A percentile compares a stretch with the other conserved stretches of the same genome.
Evolutionary conservation across 2,888 invertebrate genomes (phyloP).

Genomic region (Halictus quadricinctus): DNA sequence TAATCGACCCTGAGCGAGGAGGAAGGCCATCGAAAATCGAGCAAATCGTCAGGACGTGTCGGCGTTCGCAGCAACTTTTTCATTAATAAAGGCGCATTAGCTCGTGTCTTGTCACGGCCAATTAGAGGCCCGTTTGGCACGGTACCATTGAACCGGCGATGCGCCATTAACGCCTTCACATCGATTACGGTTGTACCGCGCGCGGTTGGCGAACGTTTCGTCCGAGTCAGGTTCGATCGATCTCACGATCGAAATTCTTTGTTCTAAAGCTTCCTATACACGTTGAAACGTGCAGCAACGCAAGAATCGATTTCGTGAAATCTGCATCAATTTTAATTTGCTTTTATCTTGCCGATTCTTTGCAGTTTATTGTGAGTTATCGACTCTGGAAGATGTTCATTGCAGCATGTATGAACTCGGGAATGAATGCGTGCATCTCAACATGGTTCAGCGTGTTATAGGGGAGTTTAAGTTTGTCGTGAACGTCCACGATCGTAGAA

Average conservation of each 20-base stretch:
- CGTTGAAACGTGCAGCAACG: no score
- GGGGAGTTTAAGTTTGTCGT: no score
- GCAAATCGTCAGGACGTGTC: constrained; percentile 25
- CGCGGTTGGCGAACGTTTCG: neutral
- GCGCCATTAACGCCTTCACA: constrained; percentile 55
- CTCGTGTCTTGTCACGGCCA: constrained; percentile 55
- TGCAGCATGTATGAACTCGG: no score
- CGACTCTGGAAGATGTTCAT: no score
- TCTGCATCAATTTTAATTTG: no score
- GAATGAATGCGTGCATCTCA: no score
- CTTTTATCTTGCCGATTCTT: no score
- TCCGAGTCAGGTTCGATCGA: neutral
- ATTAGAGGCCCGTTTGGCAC: constrained; percentile 58
- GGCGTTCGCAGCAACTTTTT: constrained; percentile 37
- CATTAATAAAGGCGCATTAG: constrained; percentile 63
- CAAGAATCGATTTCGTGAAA: no score
- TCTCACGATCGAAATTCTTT: neutral
- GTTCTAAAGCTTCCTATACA: no score
- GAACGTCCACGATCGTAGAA: constrained; percentile 21
- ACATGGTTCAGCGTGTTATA: no score
- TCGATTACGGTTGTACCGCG: constrained; percentile 46
- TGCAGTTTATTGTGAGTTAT: no score
- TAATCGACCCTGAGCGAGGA: constrained; percentile 34
- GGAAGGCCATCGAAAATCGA: constrained; percentile 49
- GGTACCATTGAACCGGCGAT: constrained; percentile 45